A percentile compares a stretch with the other conserved stretches of the same genome.
Evolutionary conservation across 1,140 invertebrate genomes (phyloP).

Genomic region (Drosophila carrolli): DNA sequence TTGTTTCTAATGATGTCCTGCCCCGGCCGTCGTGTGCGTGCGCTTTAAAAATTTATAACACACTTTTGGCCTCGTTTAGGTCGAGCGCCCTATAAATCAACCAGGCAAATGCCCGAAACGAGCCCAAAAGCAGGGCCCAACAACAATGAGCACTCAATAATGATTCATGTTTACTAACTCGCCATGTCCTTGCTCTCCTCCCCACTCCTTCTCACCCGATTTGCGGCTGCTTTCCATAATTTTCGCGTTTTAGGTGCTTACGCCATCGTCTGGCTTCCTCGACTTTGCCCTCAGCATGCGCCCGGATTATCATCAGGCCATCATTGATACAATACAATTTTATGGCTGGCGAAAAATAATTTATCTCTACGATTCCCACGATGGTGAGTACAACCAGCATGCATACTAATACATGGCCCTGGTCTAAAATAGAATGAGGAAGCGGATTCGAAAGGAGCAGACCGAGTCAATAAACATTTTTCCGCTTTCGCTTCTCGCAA

Average conservation of each 20-base stretch:
- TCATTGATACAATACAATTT: constrained; percentile 95
- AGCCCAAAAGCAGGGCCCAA: constrained; percentile 51
- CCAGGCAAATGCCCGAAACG: constrained; percentile 73
- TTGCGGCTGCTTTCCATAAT: constrained; percentile 68
- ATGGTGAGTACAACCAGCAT: constrained; percentile 89
- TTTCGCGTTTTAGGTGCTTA: constrained; percentile 88
- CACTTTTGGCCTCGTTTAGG: constrained; percentile 70
- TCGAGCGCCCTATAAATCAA: constrained; percentile 67
- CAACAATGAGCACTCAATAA: constrained; percentile 74
- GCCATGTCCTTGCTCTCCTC: constrained; percentile 37
- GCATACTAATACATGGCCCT: constrained; percentile 18
- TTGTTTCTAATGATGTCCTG: constrained; percentile 57
- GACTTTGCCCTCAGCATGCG: constrained; percentile 96
- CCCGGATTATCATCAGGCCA: constrained; percentile 97
- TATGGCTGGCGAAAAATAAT: constrained; percentile 97
- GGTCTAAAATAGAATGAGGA: background rate
- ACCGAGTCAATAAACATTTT: constrained; percentile 40
- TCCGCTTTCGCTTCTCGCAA: constrained; percentile 38
- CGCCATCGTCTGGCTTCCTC: constrained; percentile 92
- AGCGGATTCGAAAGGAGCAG: constrained; percentile 22
- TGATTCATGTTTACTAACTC: constrained; percentile 82
- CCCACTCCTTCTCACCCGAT: background rate
- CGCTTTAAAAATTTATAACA: constrained; percentile 82
- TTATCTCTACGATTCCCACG: constrained; percentile 97
- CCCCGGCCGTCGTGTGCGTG: constrained; percentile 34